Percentiles rank a stretch among this genome's conserved stretches.
Evolutionary conservation across 2,113 vertebrate species (phyloP).

Genomic region (Aptenodytes patagonicus): DNA sequence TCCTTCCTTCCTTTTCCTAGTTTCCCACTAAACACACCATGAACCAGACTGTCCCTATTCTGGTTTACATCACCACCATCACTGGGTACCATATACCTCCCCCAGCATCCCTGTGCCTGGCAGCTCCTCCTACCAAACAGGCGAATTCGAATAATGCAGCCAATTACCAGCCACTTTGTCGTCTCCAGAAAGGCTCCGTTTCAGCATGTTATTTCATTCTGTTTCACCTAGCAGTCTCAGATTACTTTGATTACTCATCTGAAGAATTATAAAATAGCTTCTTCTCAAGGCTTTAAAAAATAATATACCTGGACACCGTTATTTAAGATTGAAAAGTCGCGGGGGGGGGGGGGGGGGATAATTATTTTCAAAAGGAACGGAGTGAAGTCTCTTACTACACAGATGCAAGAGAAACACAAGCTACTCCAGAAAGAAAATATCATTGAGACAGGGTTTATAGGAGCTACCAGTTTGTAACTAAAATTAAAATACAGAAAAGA

Average conservation of each 20-base stretch:
- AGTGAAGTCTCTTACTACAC: neutral
- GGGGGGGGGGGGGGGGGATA: neutral
- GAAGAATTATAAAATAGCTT: constrained; percentile 19
- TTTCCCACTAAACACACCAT: neutral
- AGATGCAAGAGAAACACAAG: neutral
- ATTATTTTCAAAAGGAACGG: neutral
- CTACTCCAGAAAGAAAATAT: neutral
- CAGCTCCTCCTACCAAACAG: neutral
- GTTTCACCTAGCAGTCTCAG: neutral
- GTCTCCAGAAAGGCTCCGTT: neutral
- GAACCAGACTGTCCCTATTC: neutral
- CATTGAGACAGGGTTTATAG: neutral
- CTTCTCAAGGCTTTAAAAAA: constrained; percentile 42
- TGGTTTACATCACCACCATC: fast-evolving
- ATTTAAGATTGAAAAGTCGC: neutral
- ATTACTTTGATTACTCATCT: neutral
- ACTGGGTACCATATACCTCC: neutral
- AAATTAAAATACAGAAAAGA: neutral
- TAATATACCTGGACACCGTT: constrained; percentile 5
- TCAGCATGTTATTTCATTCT: neutral
- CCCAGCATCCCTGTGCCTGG: neutral
- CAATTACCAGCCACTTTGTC: neutral
- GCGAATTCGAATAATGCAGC: fast-evolving
- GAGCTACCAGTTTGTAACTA: neutral
- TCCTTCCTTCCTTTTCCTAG: neutral